A percentile compares a stretch with the other conserved stretches of the same genome.
phyloP scores from a whole-genome alignment of 2,113 vertebrate species.

The Bambusicola thoracicus region DNA sequence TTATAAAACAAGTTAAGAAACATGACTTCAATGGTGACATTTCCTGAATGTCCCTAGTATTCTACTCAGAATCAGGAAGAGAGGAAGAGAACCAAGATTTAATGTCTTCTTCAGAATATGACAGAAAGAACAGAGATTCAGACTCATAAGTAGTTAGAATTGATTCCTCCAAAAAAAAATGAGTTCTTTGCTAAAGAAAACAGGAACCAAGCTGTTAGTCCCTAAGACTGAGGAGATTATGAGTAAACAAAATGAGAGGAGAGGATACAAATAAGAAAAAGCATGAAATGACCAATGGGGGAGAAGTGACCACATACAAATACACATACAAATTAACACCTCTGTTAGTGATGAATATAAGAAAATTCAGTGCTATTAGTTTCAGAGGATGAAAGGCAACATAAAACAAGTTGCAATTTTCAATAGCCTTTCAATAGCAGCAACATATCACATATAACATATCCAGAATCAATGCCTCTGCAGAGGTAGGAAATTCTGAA shows the following conservation, averaged over 20 bases:
- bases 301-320: not conserved
- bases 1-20: not conserved
- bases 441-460: not conserved
- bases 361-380: fast-evolving
- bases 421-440: not conserved
- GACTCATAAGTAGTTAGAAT: not conserved
- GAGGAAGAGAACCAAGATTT: not conserved
- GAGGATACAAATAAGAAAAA: not conserved
- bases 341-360: not conserved
- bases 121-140: not conserved
- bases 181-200: not conserved
- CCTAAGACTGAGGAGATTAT: not conserved
- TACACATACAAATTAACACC: not conserved
- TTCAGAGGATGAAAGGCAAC: not conserved
- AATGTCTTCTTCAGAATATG: not conserved
- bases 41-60: not conserved
- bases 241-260: not conserved
- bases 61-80: not conserved
- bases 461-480: not conserved
- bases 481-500: not conserved
- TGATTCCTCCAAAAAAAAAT: not conserved
- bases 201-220: not conserved
- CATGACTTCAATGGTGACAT: not conserved
- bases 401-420: not conserved
- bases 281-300: fast-evolving